Percentiles rank a stretch among this genome's conserved stretches.
Evolutionary conservation across 37 sponge, comb jelly and placozoan species (phyloP).

Genomic region (Dysidea cf. avara): DNA sequence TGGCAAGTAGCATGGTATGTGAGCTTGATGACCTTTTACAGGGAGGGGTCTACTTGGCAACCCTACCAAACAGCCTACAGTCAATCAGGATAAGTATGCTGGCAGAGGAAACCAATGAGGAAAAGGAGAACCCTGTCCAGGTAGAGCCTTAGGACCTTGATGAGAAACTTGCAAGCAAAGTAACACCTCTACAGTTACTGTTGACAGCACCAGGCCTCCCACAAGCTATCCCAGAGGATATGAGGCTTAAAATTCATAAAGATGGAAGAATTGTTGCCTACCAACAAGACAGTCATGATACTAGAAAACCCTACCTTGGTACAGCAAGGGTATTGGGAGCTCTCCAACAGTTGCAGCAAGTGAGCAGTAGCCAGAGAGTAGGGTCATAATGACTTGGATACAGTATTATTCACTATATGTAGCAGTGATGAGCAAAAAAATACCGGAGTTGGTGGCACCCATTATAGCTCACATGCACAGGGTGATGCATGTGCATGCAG

Average conservation of each 20-base stretch:
- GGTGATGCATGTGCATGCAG: not conserved
- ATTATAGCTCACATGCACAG: conserved; percentile 11
- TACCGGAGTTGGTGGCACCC: not conserved
- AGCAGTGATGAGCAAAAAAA: not conserved
- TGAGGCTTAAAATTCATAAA: conserved; percentile 1
- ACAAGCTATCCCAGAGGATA: conserved; percentile 5
- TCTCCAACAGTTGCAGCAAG: not conserved
- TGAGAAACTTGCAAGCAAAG: too few relatives aligned
- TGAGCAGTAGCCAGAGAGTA: too few relatives aligned
- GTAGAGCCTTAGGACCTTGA: too few relatives aligned
- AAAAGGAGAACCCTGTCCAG: too few relatives aligned
- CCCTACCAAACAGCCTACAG: too few relatives aligned
- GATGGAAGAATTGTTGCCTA: conserved; percentile 7
- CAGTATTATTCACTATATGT: not conserved
- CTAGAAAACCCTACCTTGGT: not conserved
- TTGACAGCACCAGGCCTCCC: not conserved
- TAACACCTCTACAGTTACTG: too few relatives aligned
- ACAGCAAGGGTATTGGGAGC: not conserved
- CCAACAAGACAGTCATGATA: not conserved
- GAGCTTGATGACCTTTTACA: too few relatives aligned
- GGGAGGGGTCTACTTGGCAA: too few relatives aligned
- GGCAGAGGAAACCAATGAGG: too few relatives aligned
- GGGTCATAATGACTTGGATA: conserved; percentile 4
- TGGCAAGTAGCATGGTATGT: too few relatives aligned
- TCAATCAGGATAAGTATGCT: too few relatives aligned